These are phyloP conservation scores for Rhynchonycteris naso DNA, from an alignment of 2,797 vertebrate genomes.

Conservation along the genomic window DNA sequence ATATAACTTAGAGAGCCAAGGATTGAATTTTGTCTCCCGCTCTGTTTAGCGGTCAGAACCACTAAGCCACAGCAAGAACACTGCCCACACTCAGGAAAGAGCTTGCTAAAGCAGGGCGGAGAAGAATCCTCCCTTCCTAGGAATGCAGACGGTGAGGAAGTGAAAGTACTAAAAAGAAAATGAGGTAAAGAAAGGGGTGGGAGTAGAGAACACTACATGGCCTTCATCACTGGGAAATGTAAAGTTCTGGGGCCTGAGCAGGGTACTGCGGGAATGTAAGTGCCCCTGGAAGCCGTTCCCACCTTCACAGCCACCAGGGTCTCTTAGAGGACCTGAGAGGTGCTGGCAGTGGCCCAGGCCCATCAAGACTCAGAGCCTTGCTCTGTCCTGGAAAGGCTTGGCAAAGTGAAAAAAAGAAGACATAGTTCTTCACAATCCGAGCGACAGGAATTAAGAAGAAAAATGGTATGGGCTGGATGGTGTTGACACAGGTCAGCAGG, in stretches of 20 bases:
- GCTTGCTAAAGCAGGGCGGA: not conserved
- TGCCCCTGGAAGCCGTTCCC: not conserved
- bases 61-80: constrained; percentile 48
- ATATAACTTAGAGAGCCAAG: constrained; percentile 58
- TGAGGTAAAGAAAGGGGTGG: not conserved
- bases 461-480: not conserved
- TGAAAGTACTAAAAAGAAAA: not conserved
- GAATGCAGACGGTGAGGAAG: not conserved
- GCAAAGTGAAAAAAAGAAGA: constrained; percentile 23
- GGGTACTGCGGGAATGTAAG: not conserved
- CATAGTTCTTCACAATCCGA: not conserved
- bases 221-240: not conserved
- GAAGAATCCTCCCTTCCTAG: not conserved
- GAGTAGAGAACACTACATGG: not conserved
- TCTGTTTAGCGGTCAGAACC: constrained; percentile 69
- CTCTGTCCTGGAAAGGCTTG: not conserved
- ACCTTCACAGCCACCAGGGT: not conserved
- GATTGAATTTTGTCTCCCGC: constrained; percentile 51
- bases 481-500: not conserved
- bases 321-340: not conserved
- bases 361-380: not conserved
- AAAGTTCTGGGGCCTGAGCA: not conserved
- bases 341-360: not conserved
- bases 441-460: not conserved
- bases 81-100: constrained; percentile 44